Evolutionary conservation across 2,888 invertebrate species (phyloP), one percentile per base, ranked within the genome.

Genomic region (Cheilosia urbana): DNA sequence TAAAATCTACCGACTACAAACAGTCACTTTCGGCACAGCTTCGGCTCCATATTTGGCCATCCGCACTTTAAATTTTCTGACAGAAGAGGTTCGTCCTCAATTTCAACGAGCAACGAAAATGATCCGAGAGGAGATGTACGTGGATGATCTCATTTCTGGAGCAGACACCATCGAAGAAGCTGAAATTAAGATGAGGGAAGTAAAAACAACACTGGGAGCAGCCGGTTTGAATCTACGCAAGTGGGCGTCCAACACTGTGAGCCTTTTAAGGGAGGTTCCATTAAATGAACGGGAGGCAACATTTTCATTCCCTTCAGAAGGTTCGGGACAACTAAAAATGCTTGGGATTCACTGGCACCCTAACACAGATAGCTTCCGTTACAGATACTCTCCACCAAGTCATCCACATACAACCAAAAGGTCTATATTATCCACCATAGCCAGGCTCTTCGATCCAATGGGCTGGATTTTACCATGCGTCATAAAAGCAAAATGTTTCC

Each of bases 321-420:
- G 15, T 2, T 62, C 53, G 9, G 30, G 40, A 9, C 53, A 40
- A 19, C 49, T 62, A 2, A 60, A 58, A 30, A 72, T 51, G 42
- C 40, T 62, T 15, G 62, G 62, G 6, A 53, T 51, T 13, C 58
- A 58, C 24, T 58, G 58, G 75, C 51, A 65, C 15, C 73, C 78
- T 9, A 30, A 57, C 17, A 13, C 34, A 11, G 57, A 21, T 9
- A 34, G 19, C 15, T 57, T 37, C 9, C 37, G 2, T 5, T 57
- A 57, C 19, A 17, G n/a, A 0, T 42, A 45, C 9, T n/a, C n/a
- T 45, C 42, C 21, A 42, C 42, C 24, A 42, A 57, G 17, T 34
- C 34, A 30, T 34, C 11, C 19, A 51, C 15, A 51, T 4, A 11
- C 60, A n/a, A 34, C 72, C 17, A 73, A 66, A 21, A 34, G 37